These are phyloP conservation scores for Rana temporaria DNA, from an alignment of 2,113 vertebrate genomes.

Conservation along the genomic window DNA sequence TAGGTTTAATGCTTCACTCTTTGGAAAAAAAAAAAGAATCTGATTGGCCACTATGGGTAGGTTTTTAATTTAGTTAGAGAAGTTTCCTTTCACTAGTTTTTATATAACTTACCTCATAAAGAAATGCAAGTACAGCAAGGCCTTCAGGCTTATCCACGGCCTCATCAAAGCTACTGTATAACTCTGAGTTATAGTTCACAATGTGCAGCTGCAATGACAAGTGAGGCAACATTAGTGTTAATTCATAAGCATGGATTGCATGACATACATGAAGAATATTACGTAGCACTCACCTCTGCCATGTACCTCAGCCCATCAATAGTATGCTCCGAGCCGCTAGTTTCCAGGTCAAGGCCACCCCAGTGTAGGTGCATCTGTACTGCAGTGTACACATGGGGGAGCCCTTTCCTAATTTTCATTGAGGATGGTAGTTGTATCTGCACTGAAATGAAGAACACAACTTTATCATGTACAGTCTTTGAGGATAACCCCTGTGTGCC, in stretches of 20 bases:
- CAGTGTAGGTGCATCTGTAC: conserved; percentile 94
- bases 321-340: conserved; percentile 90
- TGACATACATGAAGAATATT: not conserved
- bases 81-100: not conserved
- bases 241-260: not conserved
- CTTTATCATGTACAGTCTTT: not conserved
- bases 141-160: conserved; percentile 81
- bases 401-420: conserved; percentile 77
- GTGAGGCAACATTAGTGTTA: not conserved
- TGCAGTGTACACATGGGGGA: conserved; percentile 74
- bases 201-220: conserved; percentile 82
- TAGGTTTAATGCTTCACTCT: not conserved
- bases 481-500: too few relatives aligned
- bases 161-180: conserved; percentile 78
- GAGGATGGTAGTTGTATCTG: conserved; percentile 81
- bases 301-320: conserved; percentile 83
- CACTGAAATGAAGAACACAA: conserved; percentile 69
- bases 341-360: conserved; percentile 82
- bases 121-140: conserved; percentile 85
- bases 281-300: conserved; percentile 77
- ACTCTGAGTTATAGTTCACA: conserved; percentile 88
- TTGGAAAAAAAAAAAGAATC: too few relatives aligned
- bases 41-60: too few relatives aligned
- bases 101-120: conserved; percentile 76
- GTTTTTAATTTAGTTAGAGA: too few relatives aligned